These are phyloP conservation scores for Thalassarche chlororhynchos DNA, from an alignment of 2,113 vertebrate species.

Conservation along the genomic window DNA sequence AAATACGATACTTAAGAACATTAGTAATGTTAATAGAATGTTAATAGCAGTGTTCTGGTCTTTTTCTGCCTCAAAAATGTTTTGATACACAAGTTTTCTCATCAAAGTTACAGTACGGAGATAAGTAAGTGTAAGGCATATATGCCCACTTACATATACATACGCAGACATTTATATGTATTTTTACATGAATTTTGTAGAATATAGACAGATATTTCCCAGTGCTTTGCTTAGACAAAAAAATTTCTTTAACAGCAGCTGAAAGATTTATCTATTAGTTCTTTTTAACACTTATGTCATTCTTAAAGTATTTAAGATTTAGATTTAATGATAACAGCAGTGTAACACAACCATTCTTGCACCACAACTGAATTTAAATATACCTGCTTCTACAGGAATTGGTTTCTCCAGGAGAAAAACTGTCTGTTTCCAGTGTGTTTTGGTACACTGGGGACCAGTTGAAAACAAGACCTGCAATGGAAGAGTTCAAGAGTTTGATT, in stretches of 20 bases:
- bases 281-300: accelerated
- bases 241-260: not conserved
- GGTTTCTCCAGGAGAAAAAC: conserved; percentile 90
- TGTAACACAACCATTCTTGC: not conserved
- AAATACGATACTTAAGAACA: not conserved
- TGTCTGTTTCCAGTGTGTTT: conserved; percentile 97
- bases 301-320: not conserved
- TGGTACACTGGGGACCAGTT: conserved; percentile 85
- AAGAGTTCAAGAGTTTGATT: conserved; percentile 73
- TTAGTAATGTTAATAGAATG: not conserved
- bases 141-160: not conserved
- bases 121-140: not conserved
- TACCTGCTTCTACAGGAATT: conserved; percentile 86
- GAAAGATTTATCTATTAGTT: not conserved
- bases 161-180: not conserved
- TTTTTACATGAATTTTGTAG: not conserved
- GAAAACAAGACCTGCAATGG: conserved; percentile 90
- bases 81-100: not conserved
- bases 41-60: not conserved
- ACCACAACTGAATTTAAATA: not conserved
- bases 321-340: not conserved
- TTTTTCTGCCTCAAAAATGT: not conserved
- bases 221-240: not conserved
- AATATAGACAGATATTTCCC: not conserved
- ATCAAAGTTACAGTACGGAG: not conserved